Conservation (phyloP, 2,113 vertebrate genomes). For the Phylloscopus trochilus region DNA sequence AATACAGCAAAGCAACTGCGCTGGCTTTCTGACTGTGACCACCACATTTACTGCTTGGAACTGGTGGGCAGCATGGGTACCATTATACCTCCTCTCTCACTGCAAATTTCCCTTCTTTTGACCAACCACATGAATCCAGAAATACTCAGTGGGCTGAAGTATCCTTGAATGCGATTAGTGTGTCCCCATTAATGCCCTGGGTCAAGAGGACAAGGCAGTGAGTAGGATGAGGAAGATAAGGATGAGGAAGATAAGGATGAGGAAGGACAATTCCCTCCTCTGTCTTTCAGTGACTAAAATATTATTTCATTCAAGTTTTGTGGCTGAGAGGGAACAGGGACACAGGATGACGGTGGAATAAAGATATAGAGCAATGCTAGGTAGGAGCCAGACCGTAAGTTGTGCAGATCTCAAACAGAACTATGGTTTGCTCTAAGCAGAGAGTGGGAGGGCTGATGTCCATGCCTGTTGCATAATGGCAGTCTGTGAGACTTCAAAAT, state of each 20-base stretch:
- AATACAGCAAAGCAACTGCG: neutral
- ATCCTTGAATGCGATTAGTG: neutral
- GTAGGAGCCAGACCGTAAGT: neutral
- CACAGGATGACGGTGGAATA: neutral
- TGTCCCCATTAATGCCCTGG: neutral
- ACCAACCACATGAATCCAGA: neutral
- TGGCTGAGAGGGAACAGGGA: neutral
- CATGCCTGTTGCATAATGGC: neutral
- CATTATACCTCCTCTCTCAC: neutral
- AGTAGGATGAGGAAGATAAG: neutral
- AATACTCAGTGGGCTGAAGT: neutral
- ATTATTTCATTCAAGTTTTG: neutral
- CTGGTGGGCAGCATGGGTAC: neutral
- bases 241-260: too few relatives aligned
- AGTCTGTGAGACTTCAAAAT: neutral
- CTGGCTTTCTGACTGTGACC: slow-evolving; percentile 32
- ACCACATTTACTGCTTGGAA: neutral
- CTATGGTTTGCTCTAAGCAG: neutral
- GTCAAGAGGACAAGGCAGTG: neutral
- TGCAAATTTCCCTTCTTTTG: neutral
- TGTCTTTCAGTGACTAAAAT: neutral
- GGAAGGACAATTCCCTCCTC: neutral
- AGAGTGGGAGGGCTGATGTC: neutral
- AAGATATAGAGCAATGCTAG: neutral
- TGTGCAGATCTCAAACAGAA: neutral